Evolutionary conservation across 2,113 vertebrate species (phyloP), one percentile per base, ranked within the genome.

Genomic region (Corythornis madagascariensis): DNA sequence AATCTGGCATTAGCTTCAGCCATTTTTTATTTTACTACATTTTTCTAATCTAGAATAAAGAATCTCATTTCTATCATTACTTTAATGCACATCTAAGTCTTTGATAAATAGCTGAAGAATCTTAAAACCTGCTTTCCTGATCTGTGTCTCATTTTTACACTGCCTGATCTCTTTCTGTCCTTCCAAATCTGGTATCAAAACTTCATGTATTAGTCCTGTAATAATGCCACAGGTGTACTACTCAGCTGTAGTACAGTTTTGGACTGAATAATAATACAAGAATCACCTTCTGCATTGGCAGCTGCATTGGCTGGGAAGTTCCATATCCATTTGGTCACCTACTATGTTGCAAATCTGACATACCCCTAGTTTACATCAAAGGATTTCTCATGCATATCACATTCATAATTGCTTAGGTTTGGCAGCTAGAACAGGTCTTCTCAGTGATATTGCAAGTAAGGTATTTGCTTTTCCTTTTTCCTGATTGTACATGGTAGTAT

Each of bases 181-280:
- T 92, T 95, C 45, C 20, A 87, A 52, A 52, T 76, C 63, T 94
- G 53, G 9, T 94, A 53, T 80, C 65, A 86, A 48, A 88, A 28
- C 55, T 92, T 59, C 31, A 83, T 10, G 8, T 79, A n/a, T 25
- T 81, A 55, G 73, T 74, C 33, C 50, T 71, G 16, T 61, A 71
- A 50, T 72, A 69, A 53, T 65, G 45, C 42, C 45, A 55, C 19
- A 48, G 24, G n/a, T 91, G n/a, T 64, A n/a, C 45, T 78, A 57
- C 35, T 78, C 33, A 75, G 28, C 52, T 86, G 24, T 56, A 67
- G 71, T 82, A 38, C 24, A 11, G 66, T 79, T 92, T 70, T 66
- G 53, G 29, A 76, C 56, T 86, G 72, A 86, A 57, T 82, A 84
- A 50, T 64, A 71, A 35, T 79, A 25, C 38, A 75, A 64, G 11